Evolutionary conservation across 1,140 invertebrate species (phyloP), one percentile per base, ranked within the genome.

Genomic region (Leptinotarsa texana): DNA sequence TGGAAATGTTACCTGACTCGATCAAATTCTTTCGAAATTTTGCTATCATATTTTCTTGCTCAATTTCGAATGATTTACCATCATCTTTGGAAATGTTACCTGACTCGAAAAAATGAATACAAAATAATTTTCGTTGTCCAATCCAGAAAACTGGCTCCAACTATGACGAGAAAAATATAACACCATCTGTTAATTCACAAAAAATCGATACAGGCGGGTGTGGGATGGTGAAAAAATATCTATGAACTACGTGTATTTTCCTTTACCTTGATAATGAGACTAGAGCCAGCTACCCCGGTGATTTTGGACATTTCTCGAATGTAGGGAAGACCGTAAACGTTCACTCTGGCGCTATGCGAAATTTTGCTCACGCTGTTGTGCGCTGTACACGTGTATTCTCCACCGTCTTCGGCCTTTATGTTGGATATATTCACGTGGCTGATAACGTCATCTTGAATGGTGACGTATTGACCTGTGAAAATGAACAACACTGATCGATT

Each of bases 351-450:
- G 22, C 91, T 92, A 83, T 98, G 95, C 63, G 90, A 88, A 2
- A 93, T 91, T 81, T 87, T 88, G 17, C 90, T 90, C 24, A 96
- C 93, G 66, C 90, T 90, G 86, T 97, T 98, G 74, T 90, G 91
- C 0, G 96, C 96, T 13, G 90, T 90, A 84, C 96, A 98, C 22
- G 92, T 90, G 84, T 97, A 98, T 83, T 96, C 92, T 13, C 96
- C 96, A 66, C 96, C 96, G 86, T 97, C 95, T 88, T 96, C 93
- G 65, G 95, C 93, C 75, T 92, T 92, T 48, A 96, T 91, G 74
- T 92, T 91, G 77, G 93, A 94, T 80, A 98, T 95, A 87, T 98
- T 98, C 77, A 98, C 94, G 87, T 96, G 95, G 81, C 95, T 96
- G 84, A 97, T 94, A 57, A 98, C 95, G 85, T 96, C 94, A 80